Conservation (phyloP, 1,140 invertebrate genomes). For the Bactericera cockerelli region DNA sequence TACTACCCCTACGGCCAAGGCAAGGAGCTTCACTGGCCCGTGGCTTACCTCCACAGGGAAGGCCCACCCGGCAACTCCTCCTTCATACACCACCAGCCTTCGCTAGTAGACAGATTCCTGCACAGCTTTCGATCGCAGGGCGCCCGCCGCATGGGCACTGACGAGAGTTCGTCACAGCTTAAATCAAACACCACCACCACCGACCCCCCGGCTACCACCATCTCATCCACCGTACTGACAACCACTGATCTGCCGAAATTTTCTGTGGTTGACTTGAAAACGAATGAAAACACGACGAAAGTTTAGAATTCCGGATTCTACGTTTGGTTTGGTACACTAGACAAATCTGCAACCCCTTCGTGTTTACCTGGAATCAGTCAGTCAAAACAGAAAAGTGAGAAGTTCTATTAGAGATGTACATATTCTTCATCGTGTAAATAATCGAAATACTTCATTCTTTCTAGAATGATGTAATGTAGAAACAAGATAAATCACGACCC, state of each 20-base stretch:
- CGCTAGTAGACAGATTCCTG: constrained; percentile 16
- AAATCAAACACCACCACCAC: not conserved
- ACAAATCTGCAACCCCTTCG: no score
- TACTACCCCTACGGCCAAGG: constrained; percentile 42
- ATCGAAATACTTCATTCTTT: no score
- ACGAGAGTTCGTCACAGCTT: not conserved
- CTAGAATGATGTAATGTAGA: no score
- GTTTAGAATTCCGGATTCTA: no score
- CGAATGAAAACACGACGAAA: not conserved
- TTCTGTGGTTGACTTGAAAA: not conserved
- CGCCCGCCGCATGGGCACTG: not conserved
- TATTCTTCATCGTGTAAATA: no score
- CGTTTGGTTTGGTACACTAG: no score
- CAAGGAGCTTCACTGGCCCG: constrained; percentile 41
- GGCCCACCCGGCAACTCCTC: constrained; percentile 36
- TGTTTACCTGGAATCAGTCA: no score
- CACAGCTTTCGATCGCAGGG: not conserved
- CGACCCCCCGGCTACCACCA: not conserved
- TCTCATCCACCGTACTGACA: not conserved
- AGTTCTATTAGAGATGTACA: no score
- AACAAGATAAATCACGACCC: no score
- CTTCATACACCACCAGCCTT: constrained; percentile 15
- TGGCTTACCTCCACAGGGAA: constrained; percentile 45
- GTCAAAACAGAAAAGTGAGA: no score
- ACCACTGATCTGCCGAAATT: not conserved